A percentile compares a stretch with the other conserved stretches of the same genome.
Conservation (phyloP, 2,888 invertebrate genomes). For the Ariolimax columbianus region DNA sequence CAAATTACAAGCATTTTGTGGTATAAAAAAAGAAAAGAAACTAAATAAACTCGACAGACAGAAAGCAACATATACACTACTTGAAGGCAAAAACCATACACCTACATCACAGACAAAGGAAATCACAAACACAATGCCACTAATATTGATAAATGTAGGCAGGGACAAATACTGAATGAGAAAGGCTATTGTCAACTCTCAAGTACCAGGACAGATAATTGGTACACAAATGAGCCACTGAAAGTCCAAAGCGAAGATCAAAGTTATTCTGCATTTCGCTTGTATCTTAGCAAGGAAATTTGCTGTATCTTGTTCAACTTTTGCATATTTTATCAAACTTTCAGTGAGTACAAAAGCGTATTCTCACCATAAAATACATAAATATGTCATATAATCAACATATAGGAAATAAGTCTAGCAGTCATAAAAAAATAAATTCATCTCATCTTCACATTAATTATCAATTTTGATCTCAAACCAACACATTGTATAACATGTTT, state of each 20-base stretch:
- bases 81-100: background rate
- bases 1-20: background rate
- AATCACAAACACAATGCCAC: background rate
- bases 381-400: constrained; percentile 47
- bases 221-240: constrained; percentile 29
- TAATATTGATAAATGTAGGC: background rate
- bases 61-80: background rate
- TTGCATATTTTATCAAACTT: constrained; percentile 47
- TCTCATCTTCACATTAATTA: constrained; percentile 49
- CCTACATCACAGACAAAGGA: background rate
- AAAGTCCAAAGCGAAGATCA: constrained; percentile 31
- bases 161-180: constrained; percentile 31
- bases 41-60: too few species aligned
- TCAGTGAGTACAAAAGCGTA: constrained; percentile 52
- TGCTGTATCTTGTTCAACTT: constrained; percentile 46
- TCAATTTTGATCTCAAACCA: constrained; percentile 50
- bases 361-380: constrained; percentile 50
- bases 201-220: constrained; percentile 24
- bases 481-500: constrained; percentile 46
- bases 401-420: constrained; percentile 44
- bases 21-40: background rate
- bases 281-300: constrained; percentile 29
- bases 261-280: constrained; percentile 11
- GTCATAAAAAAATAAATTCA: constrained; percentile 43
- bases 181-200: constrained; percentile 42